Evolutionary conservation across 2,113 vertebrate species (phyloP).

Genomic region (Kryptolebias marmoratus): DNA sequence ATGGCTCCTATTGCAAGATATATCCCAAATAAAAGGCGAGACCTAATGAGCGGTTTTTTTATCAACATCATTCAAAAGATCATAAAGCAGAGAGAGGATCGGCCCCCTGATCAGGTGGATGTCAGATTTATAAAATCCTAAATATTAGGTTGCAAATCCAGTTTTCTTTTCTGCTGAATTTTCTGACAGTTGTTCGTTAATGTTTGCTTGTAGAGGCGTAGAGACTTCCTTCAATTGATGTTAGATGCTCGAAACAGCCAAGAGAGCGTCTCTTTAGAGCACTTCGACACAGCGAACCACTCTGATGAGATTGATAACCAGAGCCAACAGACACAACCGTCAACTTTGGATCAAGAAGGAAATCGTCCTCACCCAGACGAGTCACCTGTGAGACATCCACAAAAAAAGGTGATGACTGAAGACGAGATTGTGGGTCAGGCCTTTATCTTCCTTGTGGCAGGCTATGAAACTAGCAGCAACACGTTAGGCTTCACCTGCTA

Average conservation of each 20-base stretch:
- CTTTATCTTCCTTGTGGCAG: slow-evolving; percentile 90
- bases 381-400: slow-evolving; percentile 24
- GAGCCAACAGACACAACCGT: neutral
- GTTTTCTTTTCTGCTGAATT: neutral
- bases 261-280: slow-evolving; percentile 57
- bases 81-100: slow-evolving; percentile 86
- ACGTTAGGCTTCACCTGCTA: slow-evolving; percentile 89
- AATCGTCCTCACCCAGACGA: neutral
- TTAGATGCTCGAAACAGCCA: slow-evolving; percentile 80
- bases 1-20: slow-evolving; percentile 81
- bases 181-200: neutral
- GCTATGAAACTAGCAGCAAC: slow-evolving; percentile 90
- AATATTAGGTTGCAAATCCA: too few species aligned
- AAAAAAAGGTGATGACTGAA: slow-evolving; percentile 80
- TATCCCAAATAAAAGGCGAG: slow-evolving; percentile 83
- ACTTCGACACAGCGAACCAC: slow-evolving; percentile 73
- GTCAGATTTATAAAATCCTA: neutral
- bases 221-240: slow-evolving; percentile 93
- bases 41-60: slow-evolving; percentile 88
- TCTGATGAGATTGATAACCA: neutral
- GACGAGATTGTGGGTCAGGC: slow-evolving; percentile 93
- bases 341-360: slow-evolving; percentile 5
- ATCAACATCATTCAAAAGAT: slow-evolving; percentile 84
- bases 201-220: slow-evolving; percentile 80
- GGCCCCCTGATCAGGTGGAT: slow-evolving; percentile 86